Evolutionary conservation across 2,888 invertebrate species (phyloP).

Genomic region (Hemaris fuciformis): DNA sequence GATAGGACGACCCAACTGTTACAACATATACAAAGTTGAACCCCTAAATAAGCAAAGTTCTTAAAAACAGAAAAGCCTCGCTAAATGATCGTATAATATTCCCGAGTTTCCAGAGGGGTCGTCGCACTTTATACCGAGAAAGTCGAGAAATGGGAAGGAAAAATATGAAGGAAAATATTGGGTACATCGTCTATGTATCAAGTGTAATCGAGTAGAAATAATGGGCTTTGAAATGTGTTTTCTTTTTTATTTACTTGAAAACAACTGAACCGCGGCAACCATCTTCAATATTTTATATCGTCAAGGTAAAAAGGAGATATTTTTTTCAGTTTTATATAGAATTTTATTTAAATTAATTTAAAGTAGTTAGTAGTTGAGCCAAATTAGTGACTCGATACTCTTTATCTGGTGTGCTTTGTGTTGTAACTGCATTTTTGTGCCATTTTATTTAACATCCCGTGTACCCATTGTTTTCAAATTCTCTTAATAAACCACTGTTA

Average conservation of each 20-base stretch:
- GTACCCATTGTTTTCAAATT: neutral
- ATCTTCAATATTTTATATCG: neutral
- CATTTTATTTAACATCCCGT: neutral
- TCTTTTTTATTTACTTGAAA: neutral
- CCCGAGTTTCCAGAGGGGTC: neutral
- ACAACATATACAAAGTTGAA: neutral
- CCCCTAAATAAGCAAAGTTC: neutral
- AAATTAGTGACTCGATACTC: neutral
- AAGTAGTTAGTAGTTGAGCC: too few relatives aligned
- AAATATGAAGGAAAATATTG: neutral
- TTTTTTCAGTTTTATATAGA: neutral
- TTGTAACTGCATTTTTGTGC: too few relatives aligned
- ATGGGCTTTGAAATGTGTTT: neutral
- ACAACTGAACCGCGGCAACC: neutral
- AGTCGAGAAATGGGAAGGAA: slow-evolving; percentile 1
- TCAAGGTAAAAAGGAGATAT: neutral
- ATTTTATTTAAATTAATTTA: neutral
- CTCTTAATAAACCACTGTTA: neutral
- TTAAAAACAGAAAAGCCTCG: neutral
- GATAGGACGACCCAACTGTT: neutral
- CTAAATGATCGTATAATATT: neutral
- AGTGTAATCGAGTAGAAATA: slow-evolving; percentile 11
- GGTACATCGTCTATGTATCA: slow-evolving; percentile 3
- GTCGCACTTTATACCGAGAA: neutral
- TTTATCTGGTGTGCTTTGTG: too few relatives aligned